Evolutionary conservation across 2,113 vertebrate genomes (phyloP).

Genomic region (Aythya baeri): DNA sequence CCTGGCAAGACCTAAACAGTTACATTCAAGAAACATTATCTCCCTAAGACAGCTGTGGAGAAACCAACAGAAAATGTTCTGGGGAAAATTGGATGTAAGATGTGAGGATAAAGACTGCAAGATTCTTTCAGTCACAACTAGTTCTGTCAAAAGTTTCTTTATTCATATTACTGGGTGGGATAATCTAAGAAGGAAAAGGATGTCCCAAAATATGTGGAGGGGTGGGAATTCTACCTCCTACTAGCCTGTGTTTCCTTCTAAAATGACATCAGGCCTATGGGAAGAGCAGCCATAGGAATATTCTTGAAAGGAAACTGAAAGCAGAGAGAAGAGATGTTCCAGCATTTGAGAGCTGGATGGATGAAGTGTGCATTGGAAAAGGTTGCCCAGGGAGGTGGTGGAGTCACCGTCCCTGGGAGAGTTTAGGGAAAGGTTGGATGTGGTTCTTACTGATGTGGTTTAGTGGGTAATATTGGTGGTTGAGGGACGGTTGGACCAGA

Average conservation of each 20-base stretch:
- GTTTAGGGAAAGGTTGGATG: no score
- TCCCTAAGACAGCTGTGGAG: neutral
- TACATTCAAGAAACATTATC: neutral
- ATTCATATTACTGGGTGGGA: neutral
- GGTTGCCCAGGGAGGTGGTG: no score
- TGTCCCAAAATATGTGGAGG: neutral
- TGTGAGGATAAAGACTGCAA: neutral
- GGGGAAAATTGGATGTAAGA: neutral
- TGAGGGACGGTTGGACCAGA: no score
- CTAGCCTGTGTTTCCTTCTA: neutral
- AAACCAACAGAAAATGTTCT: neutral
- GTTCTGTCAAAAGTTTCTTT: neutral
- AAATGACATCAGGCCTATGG: neutral
- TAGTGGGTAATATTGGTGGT: no score
- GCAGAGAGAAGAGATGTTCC: neutral
- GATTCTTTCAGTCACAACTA: neutral
- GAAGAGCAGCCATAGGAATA: neutral
- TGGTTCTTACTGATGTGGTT: no score
- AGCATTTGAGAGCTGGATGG: neutral
- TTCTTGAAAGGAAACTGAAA: neutral
- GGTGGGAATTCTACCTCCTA: neutral
- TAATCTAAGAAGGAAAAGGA: neutral
- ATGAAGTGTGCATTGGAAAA: no score
- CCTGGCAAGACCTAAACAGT: neutral
- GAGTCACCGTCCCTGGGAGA: no score